These are phyloP conservation scores for Sycophaga agraensis DNA, from an alignment of 1,140 invertebrate genomes.

Conservation along the genomic window DNA sequence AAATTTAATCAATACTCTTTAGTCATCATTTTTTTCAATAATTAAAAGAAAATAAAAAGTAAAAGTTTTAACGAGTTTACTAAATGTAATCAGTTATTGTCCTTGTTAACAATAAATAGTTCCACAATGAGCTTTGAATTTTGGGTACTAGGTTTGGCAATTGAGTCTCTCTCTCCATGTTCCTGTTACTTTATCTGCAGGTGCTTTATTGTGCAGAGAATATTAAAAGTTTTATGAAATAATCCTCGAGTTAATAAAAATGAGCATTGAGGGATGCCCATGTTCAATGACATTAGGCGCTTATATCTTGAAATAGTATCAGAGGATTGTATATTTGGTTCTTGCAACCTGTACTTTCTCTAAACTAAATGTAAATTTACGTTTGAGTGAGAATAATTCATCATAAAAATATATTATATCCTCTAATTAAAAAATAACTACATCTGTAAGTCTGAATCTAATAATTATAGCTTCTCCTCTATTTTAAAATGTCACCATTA, in stretches of 20 bases:
- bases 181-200: constrained; percentile 19
- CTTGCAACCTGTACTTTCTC: background rate
- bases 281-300: constrained; percentile 9
- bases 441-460: background rate
- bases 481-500: constrained; percentile 2
- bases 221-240: constrained; percentile 1
- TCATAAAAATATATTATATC: constrained; percentile 27
- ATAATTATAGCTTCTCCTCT: background rate
- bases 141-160: constrained; percentile 15
- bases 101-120: constrained; percentile 1
- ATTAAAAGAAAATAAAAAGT: too few relatives aligned
- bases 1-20: too few relatives aligned
- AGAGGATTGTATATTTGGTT: constrained; percentile 21
- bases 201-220: constrained; percentile 14
- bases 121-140: constrained; percentile 22
- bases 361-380: background rate
- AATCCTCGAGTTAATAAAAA: background rate
- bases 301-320: background rate
- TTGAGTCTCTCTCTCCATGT: constrained; percentile 28
- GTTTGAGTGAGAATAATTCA: background rate
- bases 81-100: constrained; percentile 7
- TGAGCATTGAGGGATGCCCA: background rate
- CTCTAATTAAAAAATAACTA: constrained; percentile 13
- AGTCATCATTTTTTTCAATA: too few relatives aligned
- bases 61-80: background rate